These are phyloP conservation scores for Tokudaia tokunoshimensis DNA, from an alignment of 2,797 vertebrate genomes.

Conservation along the genomic window DNA sequence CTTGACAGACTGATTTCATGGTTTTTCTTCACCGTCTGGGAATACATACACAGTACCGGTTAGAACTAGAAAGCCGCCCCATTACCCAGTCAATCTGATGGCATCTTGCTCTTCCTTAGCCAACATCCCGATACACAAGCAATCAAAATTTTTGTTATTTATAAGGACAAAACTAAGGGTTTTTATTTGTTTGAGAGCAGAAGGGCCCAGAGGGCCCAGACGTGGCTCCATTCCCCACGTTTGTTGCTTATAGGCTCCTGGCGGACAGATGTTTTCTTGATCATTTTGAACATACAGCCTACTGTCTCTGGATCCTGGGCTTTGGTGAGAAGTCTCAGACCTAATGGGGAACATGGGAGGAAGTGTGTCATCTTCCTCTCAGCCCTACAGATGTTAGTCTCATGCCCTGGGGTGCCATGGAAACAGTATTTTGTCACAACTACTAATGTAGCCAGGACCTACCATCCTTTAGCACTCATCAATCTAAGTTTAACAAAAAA, in stretches of 20 bases:
- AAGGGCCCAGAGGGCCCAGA: not conserved
- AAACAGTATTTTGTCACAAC: not conserved
- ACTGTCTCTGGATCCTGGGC: not conserved
- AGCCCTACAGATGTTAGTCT: too few relatives aligned
- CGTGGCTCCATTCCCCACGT: not conserved
- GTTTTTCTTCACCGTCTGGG: too few relatives aligned
- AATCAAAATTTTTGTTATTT: not conserved
- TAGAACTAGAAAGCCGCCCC: not conserved
- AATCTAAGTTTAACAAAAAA: not conserved
- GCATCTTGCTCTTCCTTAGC: not conserved
- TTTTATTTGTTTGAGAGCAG: not conserved
- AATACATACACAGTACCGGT: too few relatives aligned
- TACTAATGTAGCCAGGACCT: too few relatives aligned
- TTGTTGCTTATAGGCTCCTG: not conserved
- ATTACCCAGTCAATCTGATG: not conserved
- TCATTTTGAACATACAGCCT: not conserved
- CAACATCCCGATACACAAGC: not conserved
- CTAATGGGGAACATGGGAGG: not conserved
- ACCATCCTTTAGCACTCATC: not conserved
- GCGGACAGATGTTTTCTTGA: not conserved
- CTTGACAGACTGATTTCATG: too few relatives aligned
- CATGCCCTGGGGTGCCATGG: not conserved
- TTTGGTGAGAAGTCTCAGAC: not conserved
- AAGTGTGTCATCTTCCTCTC: not conserved
- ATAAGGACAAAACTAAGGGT: not conserved